Conservation (phyloP, 2,888 invertebrate genomes). For the Apotomis betuletana region DNA sequence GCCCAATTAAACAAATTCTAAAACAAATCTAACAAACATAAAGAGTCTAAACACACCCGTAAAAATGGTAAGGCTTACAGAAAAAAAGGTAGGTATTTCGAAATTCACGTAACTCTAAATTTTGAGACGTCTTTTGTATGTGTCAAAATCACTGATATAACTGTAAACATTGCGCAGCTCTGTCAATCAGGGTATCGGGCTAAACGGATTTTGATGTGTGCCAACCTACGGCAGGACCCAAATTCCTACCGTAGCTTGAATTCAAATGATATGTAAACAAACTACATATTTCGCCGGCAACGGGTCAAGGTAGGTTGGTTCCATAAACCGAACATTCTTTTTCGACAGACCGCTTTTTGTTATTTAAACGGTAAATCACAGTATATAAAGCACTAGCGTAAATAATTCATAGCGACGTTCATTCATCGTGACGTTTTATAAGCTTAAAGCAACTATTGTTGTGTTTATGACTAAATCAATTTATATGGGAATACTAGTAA, state of each 20-base stretch:
- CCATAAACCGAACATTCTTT: conserved; percentile 31
- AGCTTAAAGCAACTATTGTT: background rate
- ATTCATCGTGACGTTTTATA: background rate
- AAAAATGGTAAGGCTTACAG: too few species aligned
- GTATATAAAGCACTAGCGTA: conserved; percentile 16
- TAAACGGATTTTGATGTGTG: conserved; percentile 18
- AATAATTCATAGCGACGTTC: conserved; percentile 8
- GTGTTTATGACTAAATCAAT: background rate
- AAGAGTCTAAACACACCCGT: too few species aligned
- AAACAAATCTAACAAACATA: too few species aligned
- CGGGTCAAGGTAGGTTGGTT: conserved; percentile 37
- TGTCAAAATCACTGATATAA: too few species aligned
- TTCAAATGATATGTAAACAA: conserved; percentile 41
- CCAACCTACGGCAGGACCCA: conserved; percentile 24
- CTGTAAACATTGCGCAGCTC: background rate
- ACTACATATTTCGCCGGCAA: conserved; percentile 33
- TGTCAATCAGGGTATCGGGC: conserved; percentile 15
- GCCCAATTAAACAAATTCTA: too few species aligned
- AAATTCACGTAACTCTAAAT: too few species aligned
- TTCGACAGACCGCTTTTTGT: conserved; percentile 21
- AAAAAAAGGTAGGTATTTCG: too few species aligned
- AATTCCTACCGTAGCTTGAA: conserved; percentile 34
- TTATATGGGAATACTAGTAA: too few species aligned
- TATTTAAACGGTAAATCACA: conserved; percentile 16
- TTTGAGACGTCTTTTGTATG: too few species aligned